Base-by-base conservation (phyloP, 2,888 invertebrate species). In the Leucophora obtusa region DNA sequence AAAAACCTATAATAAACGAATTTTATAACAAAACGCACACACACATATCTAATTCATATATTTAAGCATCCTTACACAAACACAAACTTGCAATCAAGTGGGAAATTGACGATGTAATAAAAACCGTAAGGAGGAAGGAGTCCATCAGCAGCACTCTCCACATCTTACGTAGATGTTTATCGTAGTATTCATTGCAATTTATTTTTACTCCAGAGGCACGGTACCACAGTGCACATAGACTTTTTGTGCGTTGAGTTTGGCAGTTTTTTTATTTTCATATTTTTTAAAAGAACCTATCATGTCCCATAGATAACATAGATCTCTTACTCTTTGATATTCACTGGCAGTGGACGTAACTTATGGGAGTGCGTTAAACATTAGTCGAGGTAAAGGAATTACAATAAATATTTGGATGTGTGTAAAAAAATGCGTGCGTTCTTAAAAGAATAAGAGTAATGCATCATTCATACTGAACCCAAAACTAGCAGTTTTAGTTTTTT, bases 91-190 rank as follows among this genome's bases (percentile, higher is more conserved):
- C 88, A 87, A 87, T 87, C 88, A 88, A 88, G 84, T 88, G 88
- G 85, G 86, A 87, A 88, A 88, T 87, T 88, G 87, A 87, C 88
- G 86, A 88, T 87, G 86, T 86, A 87, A 86, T 77, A 78, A 71
- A 83, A 84, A 69, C 14, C 11, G 11, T 38, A 11, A 38, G 11
- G 38, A 2, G 10, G 38, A 38, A 38, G 11, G 10, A 4, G 38
- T 2, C 3, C 28, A 11, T 38, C 38, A 28, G 1, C 28, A 7
- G 11, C 6, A 6, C 38, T 14, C 14, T 38, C 4, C 10, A 38
- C 11, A 38, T 38, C 11, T 38, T 38, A 38, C 38, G 11, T 11
- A 38, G 14, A 38, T 11, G 8, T 10, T 38, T 38, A 4, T 38
- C 11, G 38, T 2, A 38, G 11, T 38, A 6, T 28, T 28, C 28